phyloP scores from a whole-genome alignment of 2,888 invertebrate genomes.

The Euproctis similis region DNA sequence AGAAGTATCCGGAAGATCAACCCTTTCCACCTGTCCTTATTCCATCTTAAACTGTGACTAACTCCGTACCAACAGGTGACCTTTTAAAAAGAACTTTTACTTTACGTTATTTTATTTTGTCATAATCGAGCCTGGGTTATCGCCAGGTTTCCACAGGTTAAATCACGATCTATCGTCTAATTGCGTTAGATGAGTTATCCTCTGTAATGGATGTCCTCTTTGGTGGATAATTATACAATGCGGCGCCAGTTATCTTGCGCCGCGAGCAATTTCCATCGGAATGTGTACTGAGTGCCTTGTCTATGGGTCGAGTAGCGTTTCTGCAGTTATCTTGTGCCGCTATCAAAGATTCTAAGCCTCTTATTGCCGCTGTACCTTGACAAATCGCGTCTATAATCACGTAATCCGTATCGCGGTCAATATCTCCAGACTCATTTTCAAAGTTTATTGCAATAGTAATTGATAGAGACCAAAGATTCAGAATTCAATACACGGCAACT shows the following conservation, averaged over 20 bases:
- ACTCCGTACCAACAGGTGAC: too few relatives aligned
- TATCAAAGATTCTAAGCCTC: conserved; percentile 34
- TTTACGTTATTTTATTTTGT: too few relatives aligned
- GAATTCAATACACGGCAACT: conserved; percentile 32
- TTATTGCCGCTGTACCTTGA: conserved; percentile 36
- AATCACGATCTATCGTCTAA: conserved; percentile 57
- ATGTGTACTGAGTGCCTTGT: conserved; percentile 41
- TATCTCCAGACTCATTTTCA: conserved; percentile 22
- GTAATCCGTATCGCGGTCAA: conserved; percentile 28
- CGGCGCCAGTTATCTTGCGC: conserved; percentile 58
- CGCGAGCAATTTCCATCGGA: conserved; percentile 57
- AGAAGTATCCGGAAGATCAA: too few relatives aligned
- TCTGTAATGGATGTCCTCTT: conserved; percentile 63
- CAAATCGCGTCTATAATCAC: conserved; percentile 44
- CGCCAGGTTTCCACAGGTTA: too few relatives aligned
- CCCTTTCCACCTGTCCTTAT: too few relatives aligned
- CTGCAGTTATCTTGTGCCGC: conserved; percentile 41
- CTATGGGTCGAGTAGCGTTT: conserved; percentile 57
- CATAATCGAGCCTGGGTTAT: too few relatives aligned
- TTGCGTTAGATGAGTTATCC: conserved; percentile 61
- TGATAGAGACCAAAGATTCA: conserved; percentile 24
- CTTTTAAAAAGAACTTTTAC: too few relatives aligned
- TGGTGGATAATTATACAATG: conserved; percentile 56
- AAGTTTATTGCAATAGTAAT: conserved; percentile 11
- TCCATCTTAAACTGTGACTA: too few relatives aligned